Evolutionary conservation across 2,113 vertebrate species (phyloP).

Genomic region (Gambusia affinis): DNA sequence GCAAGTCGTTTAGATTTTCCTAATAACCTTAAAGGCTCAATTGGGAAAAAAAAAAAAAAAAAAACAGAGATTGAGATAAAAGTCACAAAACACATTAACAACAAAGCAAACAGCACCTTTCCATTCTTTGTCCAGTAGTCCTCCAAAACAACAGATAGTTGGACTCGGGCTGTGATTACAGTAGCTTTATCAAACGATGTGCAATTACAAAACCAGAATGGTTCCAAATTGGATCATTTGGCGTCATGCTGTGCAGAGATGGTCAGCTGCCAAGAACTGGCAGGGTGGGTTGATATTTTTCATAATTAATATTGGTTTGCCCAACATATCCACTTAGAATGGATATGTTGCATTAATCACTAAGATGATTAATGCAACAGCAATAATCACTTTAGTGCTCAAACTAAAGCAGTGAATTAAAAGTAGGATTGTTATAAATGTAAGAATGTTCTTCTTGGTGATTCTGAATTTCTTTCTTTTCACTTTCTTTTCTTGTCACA

Average conservation of each 20-base stretch:
- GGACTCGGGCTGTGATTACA: neutral
- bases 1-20: too few relatives aligned
- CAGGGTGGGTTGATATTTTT: neutral
- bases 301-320: neutral
- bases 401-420: too few relatives aligned
- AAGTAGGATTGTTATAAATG: too few relatives aligned
- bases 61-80: neutral
- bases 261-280: neutral
- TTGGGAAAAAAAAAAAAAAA: too few relatives aligned
- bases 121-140: neutral
- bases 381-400: neutral
- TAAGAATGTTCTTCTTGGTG: neutral
- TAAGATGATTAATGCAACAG: neutral
- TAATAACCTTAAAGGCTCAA: too few relatives aligned
- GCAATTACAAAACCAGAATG: neutral
- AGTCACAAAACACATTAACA: too few relatives aligned
- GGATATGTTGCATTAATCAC: too few relatives aligned
- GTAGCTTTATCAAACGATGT: neutral
- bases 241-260: neutral
- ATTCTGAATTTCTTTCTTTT: neutral
- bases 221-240: neutral
- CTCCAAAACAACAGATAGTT: neutral
- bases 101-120: neutral
- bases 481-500: neutral
- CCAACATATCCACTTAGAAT: neutral